phyloP scores from a whole-genome alignment of 1,140 invertebrate species.

The Orchestia grillus region DNA sequence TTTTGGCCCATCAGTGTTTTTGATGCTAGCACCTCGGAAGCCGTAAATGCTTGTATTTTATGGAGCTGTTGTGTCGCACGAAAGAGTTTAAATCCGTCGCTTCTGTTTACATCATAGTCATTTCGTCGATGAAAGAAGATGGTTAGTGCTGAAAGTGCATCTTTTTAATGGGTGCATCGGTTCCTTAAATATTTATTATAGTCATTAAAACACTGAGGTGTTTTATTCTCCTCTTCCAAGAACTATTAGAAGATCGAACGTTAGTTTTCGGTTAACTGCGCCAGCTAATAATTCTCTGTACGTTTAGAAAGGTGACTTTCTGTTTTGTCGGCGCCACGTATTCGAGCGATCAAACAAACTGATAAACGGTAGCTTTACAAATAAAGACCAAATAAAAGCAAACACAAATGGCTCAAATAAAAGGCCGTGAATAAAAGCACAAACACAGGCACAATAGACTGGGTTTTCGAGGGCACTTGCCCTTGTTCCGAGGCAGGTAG shows the following conservation, averaged over 20 bases:
- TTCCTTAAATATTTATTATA: neutral
- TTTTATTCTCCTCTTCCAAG: neutral
- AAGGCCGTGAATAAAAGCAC: constrained; percentile 48
- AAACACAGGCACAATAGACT: constrained; percentile 42
- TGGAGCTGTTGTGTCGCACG: neutral
- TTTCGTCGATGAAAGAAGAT: neutral
- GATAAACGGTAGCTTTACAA: constrained; percentile 52
- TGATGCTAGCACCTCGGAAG: too few relatives aligned
- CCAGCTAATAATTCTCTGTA: neutral
- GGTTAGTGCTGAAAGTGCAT: neutral
- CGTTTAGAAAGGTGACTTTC: neutral
- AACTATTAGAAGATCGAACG: neutral
- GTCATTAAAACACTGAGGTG: neutral
- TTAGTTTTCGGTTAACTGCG: neutral
- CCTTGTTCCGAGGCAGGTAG: constrained; percentile 48
- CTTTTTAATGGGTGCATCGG: neutral
- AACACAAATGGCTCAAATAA: constrained; percentile 54
- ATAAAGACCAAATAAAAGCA: constrained; percentile 56
- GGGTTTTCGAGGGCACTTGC: constrained; percentile 54
- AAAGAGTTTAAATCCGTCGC: neutral
- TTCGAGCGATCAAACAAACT: constrained; percentile 43
- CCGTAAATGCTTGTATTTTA: neutral
- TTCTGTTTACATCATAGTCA: neutral
- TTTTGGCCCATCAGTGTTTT: too few relatives aligned
- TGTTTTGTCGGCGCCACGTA: neutral